Evolutionary conservation across 2,797 vertebrate genomes (phyloP).

Genomic region (Galaxias olidus): DNA sequence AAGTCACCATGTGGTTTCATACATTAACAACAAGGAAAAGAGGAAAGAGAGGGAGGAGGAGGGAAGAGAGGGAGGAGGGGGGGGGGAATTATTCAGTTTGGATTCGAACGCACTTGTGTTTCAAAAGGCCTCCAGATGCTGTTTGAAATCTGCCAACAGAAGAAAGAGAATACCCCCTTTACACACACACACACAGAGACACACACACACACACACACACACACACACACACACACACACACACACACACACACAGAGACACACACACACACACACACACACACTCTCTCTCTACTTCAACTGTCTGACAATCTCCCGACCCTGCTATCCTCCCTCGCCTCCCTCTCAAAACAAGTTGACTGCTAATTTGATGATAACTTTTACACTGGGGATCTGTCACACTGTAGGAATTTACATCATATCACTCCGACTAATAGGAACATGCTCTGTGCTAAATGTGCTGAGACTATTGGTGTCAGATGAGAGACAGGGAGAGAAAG

Average conservation of each 20-base stretch:
- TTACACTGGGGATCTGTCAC: slow-evolving; percentile 28
- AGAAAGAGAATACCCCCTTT: slow-evolving; percentile 63
- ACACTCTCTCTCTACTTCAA: slow-evolving; percentile 37
- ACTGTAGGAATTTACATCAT: slow-evolving; percentile 16
- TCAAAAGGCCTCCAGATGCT: slow-evolving; percentile 79
- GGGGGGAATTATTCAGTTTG: slow-evolving; percentile 64
- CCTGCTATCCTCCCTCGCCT: slow-evolving; percentile 41
- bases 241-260: no score
- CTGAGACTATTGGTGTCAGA: no score
- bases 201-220: no score
- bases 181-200: no score
- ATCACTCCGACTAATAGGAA: slow-evolving; percentile 9
- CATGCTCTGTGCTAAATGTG: no score
- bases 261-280: slow-evolving; percentile 34
- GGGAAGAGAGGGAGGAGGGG: slow-evolving; percentile 22
- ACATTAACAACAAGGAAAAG: slow-evolving; percentile 60
- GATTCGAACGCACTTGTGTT: slow-evolving; percentile 72
- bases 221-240: no score
- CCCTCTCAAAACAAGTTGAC: slow-evolving; percentile 47
- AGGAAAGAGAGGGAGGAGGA: slow-evolving; percentile 43
- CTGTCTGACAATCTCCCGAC: slow-evolving; percentile 36
- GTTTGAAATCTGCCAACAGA: slow-evolving; percentile 78
- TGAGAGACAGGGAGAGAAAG: no score
- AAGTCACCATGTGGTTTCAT: slow-evolving; percentile 70
- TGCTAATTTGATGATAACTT: slow-evolving; percentile 45